Evolutionary conservation across 2,113 vertebrate genomes (phyloP).

Genomic region (Pseudois nayaur): DNA sequence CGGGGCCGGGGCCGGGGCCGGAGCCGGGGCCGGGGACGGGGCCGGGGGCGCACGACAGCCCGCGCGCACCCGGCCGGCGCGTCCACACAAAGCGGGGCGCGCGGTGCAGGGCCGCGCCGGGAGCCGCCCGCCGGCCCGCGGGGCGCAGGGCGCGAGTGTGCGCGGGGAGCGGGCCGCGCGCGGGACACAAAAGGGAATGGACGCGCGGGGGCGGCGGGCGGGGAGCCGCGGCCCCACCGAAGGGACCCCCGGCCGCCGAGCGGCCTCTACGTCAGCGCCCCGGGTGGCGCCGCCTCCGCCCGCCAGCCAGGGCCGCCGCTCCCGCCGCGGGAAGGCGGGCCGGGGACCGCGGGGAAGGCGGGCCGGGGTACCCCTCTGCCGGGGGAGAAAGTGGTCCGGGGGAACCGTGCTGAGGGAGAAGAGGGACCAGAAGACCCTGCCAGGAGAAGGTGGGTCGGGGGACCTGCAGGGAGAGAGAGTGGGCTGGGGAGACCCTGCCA

Average conservation of each 20-base stretch:
- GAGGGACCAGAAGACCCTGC: not conserved
- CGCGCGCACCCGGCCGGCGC: constrained; percentile 67
- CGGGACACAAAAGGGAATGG: constrained; percentile 74
- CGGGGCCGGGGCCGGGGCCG: constrained; percentile 21
- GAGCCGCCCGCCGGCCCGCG: constrained; percentile 65
- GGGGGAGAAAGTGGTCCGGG: not conserved
- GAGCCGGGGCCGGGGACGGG: constrained; percentile 45
- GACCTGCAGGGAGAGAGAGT: not conserved
- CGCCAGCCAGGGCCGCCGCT: constrained; percentile 55
- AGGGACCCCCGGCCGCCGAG: constrained; percentile 72
- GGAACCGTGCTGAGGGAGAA: not conserved
- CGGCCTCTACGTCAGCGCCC: constrained; percentile 75
- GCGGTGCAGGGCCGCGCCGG: constrained; percentile 60
- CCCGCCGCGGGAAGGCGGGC: constrained; percentile 58
- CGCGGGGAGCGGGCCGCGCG: constrained; percentile 56
- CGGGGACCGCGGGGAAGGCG: not conserved
- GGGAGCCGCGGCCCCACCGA: constrained; percentile 70
- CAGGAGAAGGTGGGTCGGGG: not conserved
- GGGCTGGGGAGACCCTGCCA: not conserved
- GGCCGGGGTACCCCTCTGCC: not conserved
- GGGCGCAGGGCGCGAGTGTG: constrained; percentile 64
- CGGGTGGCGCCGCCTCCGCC: constrained; percentile 73
- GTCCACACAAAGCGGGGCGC: constrained; percentile 69
- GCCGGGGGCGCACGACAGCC: constrained; percentile 60
- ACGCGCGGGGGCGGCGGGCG: constrained; percentile 67